Evolutionary conservation across 2,888 invertebrate species (phyloP).

Genomic region (Athalia rosae): DNA sequence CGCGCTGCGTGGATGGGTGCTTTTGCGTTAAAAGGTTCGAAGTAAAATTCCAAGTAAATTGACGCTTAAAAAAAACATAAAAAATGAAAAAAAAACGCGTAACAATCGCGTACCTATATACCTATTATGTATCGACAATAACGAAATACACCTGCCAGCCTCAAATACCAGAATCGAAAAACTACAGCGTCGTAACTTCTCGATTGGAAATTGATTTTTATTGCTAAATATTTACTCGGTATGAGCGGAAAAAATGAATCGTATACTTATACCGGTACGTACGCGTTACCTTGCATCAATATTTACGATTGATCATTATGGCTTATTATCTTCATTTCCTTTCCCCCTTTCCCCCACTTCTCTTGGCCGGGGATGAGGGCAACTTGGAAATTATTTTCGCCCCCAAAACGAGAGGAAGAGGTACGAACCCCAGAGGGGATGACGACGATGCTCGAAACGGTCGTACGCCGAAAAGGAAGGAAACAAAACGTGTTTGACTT

Average conservation of each 20-base stretch:
- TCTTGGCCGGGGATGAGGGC: neutral
- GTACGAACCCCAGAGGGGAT: too few relatives aligned
- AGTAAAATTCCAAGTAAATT: conserved; percentile 14
- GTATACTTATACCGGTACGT: neutral
- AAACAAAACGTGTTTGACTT: conserved; percentile 15
- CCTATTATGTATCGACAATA: neutral
- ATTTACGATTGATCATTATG: neutral
- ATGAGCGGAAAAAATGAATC: too few relatives aligned
- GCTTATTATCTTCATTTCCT: neutral
- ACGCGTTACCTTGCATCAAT: conserved; percentile 10
- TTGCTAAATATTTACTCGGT: too few relatives aligned
- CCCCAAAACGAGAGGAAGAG: conserved; percentile 4
- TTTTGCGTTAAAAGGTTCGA: conserved; percentile 22
- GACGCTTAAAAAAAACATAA: conserved; percentile 8
- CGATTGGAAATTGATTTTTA: too few relatives aligned
- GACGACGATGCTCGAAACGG: neutral
- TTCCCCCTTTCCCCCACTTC: neutral
- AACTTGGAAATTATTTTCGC: conserved; percentile 10
- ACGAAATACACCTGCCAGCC: neutral
- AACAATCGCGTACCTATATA: neutral
- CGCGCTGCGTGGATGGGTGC: neutral
- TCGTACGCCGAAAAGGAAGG: neutral
- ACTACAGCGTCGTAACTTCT: too few relatives aligned
- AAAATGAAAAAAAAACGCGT: neutral
- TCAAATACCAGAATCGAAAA: too few relatives aligned